Evolutionary conservation across 2,797 vertebrate species (phyloP).

Genomic region (Xenopus petersii): DNA sequence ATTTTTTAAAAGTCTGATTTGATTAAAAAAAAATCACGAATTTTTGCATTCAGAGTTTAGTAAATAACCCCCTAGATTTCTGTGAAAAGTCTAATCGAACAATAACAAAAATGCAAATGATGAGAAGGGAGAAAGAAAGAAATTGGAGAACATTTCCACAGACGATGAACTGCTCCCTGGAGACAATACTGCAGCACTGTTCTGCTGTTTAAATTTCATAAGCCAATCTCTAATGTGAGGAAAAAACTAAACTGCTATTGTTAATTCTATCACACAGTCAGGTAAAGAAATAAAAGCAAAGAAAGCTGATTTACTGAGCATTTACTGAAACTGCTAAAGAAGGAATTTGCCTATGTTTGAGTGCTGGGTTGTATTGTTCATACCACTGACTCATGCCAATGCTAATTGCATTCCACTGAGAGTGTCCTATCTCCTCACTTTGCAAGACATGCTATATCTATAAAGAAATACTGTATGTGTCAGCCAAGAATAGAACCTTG

Average conservation of each 20-base stretch:
- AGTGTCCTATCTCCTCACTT: conserved; percentile 1
- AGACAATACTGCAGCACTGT: neutral
- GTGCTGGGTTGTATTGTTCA: neutral
- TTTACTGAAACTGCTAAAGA: neutral
- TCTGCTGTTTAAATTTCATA: neutral
- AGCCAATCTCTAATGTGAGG: neutral
- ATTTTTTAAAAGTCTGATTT: too few relatives aligned
- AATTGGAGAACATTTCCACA: neutral
- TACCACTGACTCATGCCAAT: neutral
- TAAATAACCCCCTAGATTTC: too few relatives aligned
- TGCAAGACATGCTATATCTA: neutral
- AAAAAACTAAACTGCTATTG: neutral
- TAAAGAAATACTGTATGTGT: conserved; percentile 10
- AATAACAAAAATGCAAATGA: too few relatives aligned
- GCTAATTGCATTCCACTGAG: conserved; percentile 6
- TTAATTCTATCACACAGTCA: conserved; percentile 1
- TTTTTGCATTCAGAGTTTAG: too few relatives aligned
- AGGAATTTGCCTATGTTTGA: neutral
- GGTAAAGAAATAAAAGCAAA: neutral
- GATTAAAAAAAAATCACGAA: too few relatives aligned
- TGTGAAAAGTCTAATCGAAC: too few relatives aligned
- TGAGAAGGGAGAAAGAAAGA: too few relatives aligned
- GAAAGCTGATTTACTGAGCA: neutral
- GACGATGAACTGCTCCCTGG: neutral
- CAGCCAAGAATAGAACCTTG: conserved; percentile 16